Conservation (phyloP, 2,888 invertebrate species). For the Clostera curtula region DNA sequence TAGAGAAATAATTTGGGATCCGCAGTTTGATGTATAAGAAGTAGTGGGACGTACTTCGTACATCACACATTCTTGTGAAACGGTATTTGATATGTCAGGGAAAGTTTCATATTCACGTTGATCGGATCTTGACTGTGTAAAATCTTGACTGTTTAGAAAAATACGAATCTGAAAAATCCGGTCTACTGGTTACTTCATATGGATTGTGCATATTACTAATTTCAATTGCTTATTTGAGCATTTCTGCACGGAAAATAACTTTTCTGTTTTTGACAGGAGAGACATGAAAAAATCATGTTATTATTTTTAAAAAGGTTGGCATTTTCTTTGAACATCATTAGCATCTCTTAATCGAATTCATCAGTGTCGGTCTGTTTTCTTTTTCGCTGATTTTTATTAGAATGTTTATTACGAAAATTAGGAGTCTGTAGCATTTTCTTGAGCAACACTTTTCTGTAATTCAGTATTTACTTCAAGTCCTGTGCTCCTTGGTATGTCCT, state of each 20-base stretch:
- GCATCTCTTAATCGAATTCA: slow-evolving; percentile 13
- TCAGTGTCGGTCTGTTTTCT: slow-evolving; percentile 14
- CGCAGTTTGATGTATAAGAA: slow-evolving; percentile 14
- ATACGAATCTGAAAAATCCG: slow-evolving; percentile 14
- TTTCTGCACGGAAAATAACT: slow-evolving; percentile 15
- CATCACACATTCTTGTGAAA: slow-evolving; percentile 13
- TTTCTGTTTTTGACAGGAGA: slow-evolving; percentile 14
- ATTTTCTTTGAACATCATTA: slow-evolving; percentile 15
- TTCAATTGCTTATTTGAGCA: slow-evolving; percentile 18
- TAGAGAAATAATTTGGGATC: slow-evolving; percentile 14
- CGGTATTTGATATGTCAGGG: slow-evolving; percentile 13
- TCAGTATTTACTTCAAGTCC: slow-evolving; percentile 16
- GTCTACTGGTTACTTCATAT: slow-evolving; percentile 14
- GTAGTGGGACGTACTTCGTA: slow-evolving; percentile 15
- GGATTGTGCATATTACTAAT: slow-evolving; percentile 18
- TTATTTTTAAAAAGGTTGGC: slow-evolving; percentile 11
- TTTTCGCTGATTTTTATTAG: slow-evolving; percentile 15
- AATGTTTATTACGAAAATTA: slow-evolving; percentile 15
- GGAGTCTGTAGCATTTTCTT: slow-evolving; percentile 15
- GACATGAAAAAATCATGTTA: slow-evolving; percentile 14
- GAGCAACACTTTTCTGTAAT: slow-evolving; percentile 15
- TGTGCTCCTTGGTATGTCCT: slow-evolving; percentile 15
- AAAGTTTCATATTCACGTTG: slow-evolving; percentile 14
- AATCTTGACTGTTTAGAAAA: slow-evolving; percentile 12
- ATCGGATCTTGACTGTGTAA: slow-evolving; percentile 13